Evolutionary conservation across 2,113 vertebrate genomes (phyloP).

Genomic region (Cygnus atratus): DNA sequence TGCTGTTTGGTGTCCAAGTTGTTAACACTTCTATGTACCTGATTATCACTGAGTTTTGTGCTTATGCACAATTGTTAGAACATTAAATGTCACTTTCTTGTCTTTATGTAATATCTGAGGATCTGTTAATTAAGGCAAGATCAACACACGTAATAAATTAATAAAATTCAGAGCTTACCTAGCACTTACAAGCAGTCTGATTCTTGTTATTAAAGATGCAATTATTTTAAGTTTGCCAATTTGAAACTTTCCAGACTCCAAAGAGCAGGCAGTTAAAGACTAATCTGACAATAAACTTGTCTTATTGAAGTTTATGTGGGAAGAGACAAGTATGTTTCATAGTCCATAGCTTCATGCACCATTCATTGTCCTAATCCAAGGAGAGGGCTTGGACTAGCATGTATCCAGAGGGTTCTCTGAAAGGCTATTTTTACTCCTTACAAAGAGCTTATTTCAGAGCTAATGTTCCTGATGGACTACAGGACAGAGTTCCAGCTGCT

Average conservation of each 20-base stretch:
- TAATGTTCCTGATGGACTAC: neutral
- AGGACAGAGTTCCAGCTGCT: neutral
- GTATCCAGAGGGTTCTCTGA: neutral
- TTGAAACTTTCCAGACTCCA: neutral
- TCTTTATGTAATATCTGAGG: neutral
- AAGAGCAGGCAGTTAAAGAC: neutral
- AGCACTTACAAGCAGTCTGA: neutral
- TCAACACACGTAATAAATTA: neutral
- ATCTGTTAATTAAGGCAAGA: neutral
- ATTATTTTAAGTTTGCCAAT: neutral
- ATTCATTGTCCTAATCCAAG: rapidly evolving
- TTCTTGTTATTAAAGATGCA: rapidly evolving
- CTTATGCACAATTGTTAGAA: rapidly evolving
- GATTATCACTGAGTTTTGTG: neutral
- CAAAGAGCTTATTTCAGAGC: neutral
- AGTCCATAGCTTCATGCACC: rapidly evolving
- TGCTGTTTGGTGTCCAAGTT: rapidly evolving
- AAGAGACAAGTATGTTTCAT: neutral
- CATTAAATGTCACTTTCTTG: neutral
- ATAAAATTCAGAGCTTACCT: neutral
- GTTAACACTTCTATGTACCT: rapidly evolving
- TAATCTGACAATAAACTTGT: rapidly evolving
- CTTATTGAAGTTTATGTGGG: rapidly evolving
- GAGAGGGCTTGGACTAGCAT: neutral
- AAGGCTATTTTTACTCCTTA: neutral